Percentiles rank a stretch among this genome's conserved stretches.
Conservation (phyloP, 2,888 invertebrate genomes). For the Campaea margaritaria region DNA sequence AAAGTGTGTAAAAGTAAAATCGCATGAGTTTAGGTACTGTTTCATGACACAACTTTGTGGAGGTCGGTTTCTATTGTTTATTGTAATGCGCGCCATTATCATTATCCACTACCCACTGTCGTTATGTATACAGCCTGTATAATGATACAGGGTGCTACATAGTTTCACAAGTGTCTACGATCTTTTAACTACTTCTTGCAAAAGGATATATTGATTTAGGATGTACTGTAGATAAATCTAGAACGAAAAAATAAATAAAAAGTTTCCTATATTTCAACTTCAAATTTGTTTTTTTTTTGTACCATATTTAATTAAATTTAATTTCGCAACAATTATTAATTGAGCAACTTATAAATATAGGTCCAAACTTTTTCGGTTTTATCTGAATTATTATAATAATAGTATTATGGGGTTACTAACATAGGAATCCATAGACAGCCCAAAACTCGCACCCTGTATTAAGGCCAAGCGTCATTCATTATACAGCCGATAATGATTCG, state of each 20-base stretch:
- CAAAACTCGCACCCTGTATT: slow-evolving; percentile 16
- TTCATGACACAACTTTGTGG: slow-evolving; percentile 9
- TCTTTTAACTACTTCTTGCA: not conserved
- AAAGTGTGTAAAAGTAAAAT: too few species aligned
- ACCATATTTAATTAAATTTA: too few species aligned
- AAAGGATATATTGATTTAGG: not conserved
- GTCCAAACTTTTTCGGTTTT: too few species aligned
- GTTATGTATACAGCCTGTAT: slow-evolving; percentile 8
- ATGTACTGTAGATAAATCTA: too few species aligned
- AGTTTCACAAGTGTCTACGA: not conserved
- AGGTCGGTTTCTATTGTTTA: slow-evolving; percentile 60
- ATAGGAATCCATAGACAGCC: not conserved
- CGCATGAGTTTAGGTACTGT: not conserved
- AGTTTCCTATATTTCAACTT: too few species aligned
- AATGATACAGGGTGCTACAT: slow-evolving; percentile 11
- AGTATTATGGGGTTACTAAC: too few species aligned
- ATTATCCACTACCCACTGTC: slow-evolving; percentile 16
- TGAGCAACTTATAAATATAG: too few species aligned
- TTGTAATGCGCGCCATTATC: slow-evolving; percentile 58
- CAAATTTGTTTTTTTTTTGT: too few species aligned
- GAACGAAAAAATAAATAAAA: too few species aligned
- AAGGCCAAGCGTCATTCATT: slow-evolving; percentile 17
- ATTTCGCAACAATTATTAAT: too few species aligned
- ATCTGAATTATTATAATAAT: too few species aligned
- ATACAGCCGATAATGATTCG: slow-evolving; percentile 39